Percentiles rank a stretch among this genome's conserved stretches.
Evolutionary conservation across 2,113 vertebrate species (phyloP).

Genomic region (Stigmatopora argus): DNA sequence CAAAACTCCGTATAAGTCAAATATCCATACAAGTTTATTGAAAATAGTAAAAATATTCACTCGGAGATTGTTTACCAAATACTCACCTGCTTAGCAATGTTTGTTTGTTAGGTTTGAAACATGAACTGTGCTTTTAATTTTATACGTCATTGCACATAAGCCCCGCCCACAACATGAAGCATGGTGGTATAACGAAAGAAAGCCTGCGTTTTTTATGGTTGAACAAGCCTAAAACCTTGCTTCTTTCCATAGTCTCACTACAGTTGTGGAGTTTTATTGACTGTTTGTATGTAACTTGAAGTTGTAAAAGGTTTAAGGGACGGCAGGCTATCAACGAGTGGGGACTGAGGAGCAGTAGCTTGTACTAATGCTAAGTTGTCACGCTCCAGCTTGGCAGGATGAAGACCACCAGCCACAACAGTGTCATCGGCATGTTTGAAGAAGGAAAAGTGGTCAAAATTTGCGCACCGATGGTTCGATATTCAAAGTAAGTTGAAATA

Average conservation of each 20-base stretch:
- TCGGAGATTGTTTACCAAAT: constrained; percentile 58
- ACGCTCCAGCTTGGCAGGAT: constrained; percentile 17
- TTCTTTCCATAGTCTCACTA: not conserved
- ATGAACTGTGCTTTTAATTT: not conserved
- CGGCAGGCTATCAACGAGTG: not conserved
- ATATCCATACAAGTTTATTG: not conserved
- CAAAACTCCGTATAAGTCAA: not conserved
- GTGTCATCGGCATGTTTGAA: constrained; percentile 82
- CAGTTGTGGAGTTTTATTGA: not conserved
- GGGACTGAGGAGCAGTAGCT: constrained; percentile 15
- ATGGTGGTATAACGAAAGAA: not conserved
- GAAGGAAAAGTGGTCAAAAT: constrained; percentile 81
- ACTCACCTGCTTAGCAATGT: not conserved
- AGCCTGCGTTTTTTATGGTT: not conserved
- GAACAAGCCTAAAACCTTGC: not conserved
- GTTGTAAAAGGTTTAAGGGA: too few species aligned
- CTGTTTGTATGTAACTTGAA: not conserved
- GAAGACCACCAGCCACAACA: constrained; percentile 40
- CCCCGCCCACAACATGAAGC: not conserved
- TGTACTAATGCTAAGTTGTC: constrained; percentile 2
- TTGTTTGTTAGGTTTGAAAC: not conserved
- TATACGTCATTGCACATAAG: not conserved
- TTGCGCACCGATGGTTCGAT: constrained; percentile 95
- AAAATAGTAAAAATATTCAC: constrained; percentile 14
- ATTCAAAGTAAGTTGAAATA: constrained; percentile 86